These are phyloP conservation scores for Holothuria leucospilota DNA, from an alignment of 53 echinoderm and acorn worm species.

Conservation along the genomic window DNA sequence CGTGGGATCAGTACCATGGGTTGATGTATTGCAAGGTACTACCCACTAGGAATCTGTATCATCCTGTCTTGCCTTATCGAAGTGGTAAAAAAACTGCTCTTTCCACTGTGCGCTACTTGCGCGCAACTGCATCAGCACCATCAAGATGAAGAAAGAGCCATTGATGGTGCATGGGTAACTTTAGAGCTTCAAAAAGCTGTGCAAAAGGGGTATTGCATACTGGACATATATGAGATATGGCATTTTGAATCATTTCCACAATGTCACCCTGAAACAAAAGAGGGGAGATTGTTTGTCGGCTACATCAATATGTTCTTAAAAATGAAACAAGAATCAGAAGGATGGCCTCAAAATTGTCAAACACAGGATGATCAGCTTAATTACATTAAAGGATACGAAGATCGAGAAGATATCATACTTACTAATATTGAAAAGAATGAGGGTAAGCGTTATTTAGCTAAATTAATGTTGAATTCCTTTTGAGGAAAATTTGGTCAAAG, in stretches of 20 bases:
- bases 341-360: not conserved
- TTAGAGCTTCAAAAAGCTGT: slow-evolving; percentile 75
- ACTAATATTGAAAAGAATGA: not conserved
- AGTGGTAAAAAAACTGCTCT: too few species aligned
- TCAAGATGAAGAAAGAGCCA: slow-evolving; percentile 58
- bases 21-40: too few species aligned
- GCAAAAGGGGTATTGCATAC: slow-evolving; percentile 16
- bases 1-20: too few species aligned
- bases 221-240: slow-evolving; percentile 62
- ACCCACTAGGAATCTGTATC: too few species aligned
- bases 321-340: too few species aligned
- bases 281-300: slow-evolving; percentile 50
- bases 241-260: slow-evolving; percentile 39
- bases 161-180: slow-evolving; percentile 69
- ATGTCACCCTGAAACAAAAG: slow-evolving; percentile 52
- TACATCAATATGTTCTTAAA: too few species aligned
- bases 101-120: too few species aligned
- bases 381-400: not conserved
- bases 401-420: not conserved
- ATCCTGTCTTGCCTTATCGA: too few species aligned
- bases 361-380: not conserved
- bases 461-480: slow-evolving; percentile 23
- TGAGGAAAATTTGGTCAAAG: slow-evolving; percentile 7
- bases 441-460: slow-evolving; percentile 35
- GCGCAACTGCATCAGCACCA: slow-evolving; percentile 21